Base-by-base conservation (phyloP, 2,888 invertebrate genomes). In the Eilema sororculum region DNA sequence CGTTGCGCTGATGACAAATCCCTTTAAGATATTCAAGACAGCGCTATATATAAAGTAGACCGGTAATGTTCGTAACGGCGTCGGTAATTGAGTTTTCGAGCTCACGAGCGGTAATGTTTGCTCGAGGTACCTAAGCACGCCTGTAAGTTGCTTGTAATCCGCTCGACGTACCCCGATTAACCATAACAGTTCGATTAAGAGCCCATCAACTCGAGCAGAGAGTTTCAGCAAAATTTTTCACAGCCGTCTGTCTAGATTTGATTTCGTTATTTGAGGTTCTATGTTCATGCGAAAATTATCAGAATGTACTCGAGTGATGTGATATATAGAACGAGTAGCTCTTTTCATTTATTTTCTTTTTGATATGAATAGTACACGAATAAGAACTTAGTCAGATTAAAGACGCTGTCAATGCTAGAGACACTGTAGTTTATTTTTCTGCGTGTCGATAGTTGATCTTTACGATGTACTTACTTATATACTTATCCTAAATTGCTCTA, bases 31-130 rank as follows among this genome's bases (percentile, higher is more conserved):
- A 77, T 79, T 71, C 65, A 69, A 63, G 72, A 62, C 71, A 77
- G 63, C 78, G 78, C 76, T 80, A 72, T 74, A 69, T 73, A 71
- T 25, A 70, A 74, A n/a, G 52, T 52, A 52, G 20, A 52, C 52
- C n/a, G 75, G 76, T 81, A 78, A 79, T 80, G 78, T 82, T 82
- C 79, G 82, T 82, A 81, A 84, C 79, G 83, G 78, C 82, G 82
- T 77, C 78, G 77, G 83, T 87, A 89, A 89, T 89, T 88, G 87
- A 87, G 87, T 88, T 88, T 87, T 81, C 77, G 78, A 86, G 86
- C 84, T 83, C 80, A 78, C 79, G 78, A 76, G 77, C 77, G 78
- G 78, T 83, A 83, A 84, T 84, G 86, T 86, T 84, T 82, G 79
- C 80, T 78, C 78, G 75, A 75, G 77, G 80, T 82, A 82, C 75